A percentile compares a stretch with the other conserved stretches of the same genome.
phyloP scores from a whole-genome alignment of 2,888 invertebrate species.

The Eupithecia vulgata region DNA sequence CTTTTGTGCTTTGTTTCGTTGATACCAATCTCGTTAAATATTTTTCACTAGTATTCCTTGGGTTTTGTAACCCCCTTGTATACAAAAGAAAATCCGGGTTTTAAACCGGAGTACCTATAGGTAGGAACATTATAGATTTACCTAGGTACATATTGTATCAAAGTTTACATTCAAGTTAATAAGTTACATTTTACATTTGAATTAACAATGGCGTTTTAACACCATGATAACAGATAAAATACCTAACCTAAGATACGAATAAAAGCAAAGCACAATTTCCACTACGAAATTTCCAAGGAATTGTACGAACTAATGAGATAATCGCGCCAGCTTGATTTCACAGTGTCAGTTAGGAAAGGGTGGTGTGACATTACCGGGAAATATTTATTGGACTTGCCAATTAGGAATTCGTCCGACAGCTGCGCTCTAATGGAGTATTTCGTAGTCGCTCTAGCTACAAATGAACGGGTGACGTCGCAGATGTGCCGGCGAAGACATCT shows the following conservation, averaged over 20 bases:
- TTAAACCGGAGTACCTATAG: too few species aligned
- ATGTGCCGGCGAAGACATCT: slow-evolving; percentile 61
- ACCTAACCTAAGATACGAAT: not conserved
- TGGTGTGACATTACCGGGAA: slow-evolving; percentile 52
- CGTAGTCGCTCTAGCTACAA: slow-evolving; percentile 77
- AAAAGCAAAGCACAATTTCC: not conserved
- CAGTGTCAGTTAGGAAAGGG: slow-evolving; percentile 43
- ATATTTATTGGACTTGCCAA: slow-evolving; percentile 70
- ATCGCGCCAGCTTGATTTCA: slow-evolving; percentile 31
- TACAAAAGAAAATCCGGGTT: too few species aligned
- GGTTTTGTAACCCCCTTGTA: too few species aligned
- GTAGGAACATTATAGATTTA: not conserved
- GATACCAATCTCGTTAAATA: too few species aligned
- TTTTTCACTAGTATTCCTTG: too few species aligned
- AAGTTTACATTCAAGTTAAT: not conserved
- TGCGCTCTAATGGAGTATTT: slow-evolving; percentile 76
- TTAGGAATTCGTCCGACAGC: slow-evolving; percentile 73
- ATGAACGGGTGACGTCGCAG: slow-evolving; percentile 71
- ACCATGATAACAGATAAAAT: not conserved
- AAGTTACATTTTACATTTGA: too few species aligned
- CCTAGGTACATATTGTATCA: not conserved
- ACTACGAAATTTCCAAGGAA: slow-evolving; percentile 1
- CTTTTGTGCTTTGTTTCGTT: too few species aligned
- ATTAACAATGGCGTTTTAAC: not conserved
- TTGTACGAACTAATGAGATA: slow-evolving; percentile 26